Percentiles rank a stretch among this genome's conserved stretches.
These are phyloP conservation scores for Nibea albiflora DNA, from an alignment of 2,113 vertebrate genomes.

Conservation along the genomic window DNA sequence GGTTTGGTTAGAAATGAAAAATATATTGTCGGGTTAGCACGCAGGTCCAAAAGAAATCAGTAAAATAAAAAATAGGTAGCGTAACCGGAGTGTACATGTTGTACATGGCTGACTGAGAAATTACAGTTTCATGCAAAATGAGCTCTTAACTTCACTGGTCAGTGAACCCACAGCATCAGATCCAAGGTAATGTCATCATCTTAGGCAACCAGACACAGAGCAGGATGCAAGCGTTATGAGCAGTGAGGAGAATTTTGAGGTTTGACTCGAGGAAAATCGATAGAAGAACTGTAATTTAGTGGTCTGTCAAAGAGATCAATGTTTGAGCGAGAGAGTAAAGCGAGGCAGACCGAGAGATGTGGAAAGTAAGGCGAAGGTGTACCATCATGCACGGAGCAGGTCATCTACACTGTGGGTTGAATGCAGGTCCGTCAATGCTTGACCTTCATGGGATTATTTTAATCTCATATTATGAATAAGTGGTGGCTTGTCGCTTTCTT, in stretches of 20 bases:
- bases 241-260: conserved; percentile 3
- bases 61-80: background rate
- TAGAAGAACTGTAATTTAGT: conserved; percentile 18
- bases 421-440: background rate
- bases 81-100: background rate
- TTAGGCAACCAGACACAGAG: background rate
- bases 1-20: background rate
- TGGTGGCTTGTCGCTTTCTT: background rate
- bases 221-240: background rate
- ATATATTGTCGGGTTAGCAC: background rate
- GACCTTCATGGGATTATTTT: background rate
- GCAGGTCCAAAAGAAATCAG: background rate
- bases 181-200: background rate
- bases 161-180: background rate
- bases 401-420: background rate
- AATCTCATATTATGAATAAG: background rate
- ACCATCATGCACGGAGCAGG: background rate
- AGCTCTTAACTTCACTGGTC: background rate
- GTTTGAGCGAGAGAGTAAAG: background rate
- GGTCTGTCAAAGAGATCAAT: conserved; percentile 6
- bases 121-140: background rate
- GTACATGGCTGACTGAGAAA: background rate
- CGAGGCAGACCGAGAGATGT: background rate
- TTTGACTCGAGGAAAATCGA: conserved; percentile 33
- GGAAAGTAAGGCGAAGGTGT: background rate